These are phyloP conservation scores for Condylostylus longicornis DNA, from an alignment of 1,140 invertebrate species.

Conservation along the genomic window DNA sequence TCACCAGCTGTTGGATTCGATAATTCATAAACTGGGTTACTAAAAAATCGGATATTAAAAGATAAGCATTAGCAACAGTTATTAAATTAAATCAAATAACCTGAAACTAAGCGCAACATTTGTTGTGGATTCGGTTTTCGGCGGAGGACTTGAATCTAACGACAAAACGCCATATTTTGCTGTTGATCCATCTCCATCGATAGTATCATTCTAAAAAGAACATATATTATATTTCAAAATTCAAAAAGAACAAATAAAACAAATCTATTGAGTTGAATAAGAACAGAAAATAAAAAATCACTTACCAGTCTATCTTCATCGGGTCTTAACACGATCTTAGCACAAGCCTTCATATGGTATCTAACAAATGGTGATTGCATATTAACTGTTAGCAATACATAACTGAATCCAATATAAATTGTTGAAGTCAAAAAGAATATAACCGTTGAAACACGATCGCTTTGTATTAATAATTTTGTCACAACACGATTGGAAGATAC, in stretches of 20 bases:
- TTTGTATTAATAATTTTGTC: constrained; percentile 59
- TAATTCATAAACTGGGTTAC: constrained; percentile 66
- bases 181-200: constrained; percentile 15
- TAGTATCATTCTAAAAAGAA: constrained; percentile 19
- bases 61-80: not conserved
- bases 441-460: constrained; percentile 63
- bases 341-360: constrained; percentile 62
- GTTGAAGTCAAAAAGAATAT: constrained; percentile 72
- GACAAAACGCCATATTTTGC: constrained; percentile 27
- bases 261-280: not conserved
- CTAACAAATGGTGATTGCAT: constrained; percentile 66
- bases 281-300: constrained; percentile 5
- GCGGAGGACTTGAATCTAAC: constrained; percentile 31
- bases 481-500: constrained; percentile 69
- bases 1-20: constrained; percentile 41
- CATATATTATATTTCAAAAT: not conserved
- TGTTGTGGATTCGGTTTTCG: constrained; percentile 11
- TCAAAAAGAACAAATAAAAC: not conserved
- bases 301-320: constrained; percentile 56
- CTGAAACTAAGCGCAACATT: constrained; percentile 23
- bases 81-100: not conserved
- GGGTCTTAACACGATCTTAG: constrained; percentile 56
- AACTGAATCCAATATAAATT: constrained; percentile 55
- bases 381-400: constrained; percentile 56
- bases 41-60: constrained; percentile 38